Percentiles rank a stretch among this genome's conserved stretches.
Evolutionary conservation across 2,888 invertebrate genomes (phyloP).

Genomic region (Hirtodrosophila confusa): DNA sequence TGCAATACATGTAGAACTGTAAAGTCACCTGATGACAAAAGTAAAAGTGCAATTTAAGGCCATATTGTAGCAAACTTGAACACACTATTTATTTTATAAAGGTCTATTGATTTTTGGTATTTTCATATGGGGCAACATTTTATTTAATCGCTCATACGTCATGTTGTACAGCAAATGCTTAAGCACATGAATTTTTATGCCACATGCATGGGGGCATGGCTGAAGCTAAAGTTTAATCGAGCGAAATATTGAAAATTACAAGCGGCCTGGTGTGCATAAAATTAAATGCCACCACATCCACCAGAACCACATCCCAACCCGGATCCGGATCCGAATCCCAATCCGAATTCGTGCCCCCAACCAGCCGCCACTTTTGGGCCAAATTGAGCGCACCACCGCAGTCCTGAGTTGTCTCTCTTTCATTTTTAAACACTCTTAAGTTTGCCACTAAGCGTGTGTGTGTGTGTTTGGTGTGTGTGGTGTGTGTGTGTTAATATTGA

Average conservation of each 20-base stretch:
- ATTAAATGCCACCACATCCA: conserved; percentile 31
- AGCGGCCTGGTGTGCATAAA: conserved; percentile 53
- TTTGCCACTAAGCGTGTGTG: conserved; percentile 15
- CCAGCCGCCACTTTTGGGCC: conserved; percentile 33
- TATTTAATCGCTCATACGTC: conserved; percentile 28
- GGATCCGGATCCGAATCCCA: no score
- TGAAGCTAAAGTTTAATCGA: conserved; percentile 46
- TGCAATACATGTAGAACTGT: no score
- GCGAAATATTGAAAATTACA: conserved; percentile 63
- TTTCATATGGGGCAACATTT: neutral
- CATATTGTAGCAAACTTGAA: no score
- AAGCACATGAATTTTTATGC: conserved; percentile 37
- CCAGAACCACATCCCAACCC: no score
- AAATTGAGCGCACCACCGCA: conserved; percentile 56
- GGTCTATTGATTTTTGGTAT: no score
- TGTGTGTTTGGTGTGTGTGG: conserved; percentile 10
- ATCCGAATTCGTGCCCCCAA: no score
- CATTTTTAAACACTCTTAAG: conserved; percentile 48
- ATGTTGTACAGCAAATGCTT: conserved; percentile 3
- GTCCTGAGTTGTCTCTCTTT: conserved; percentile 36
- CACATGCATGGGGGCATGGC: neutral
- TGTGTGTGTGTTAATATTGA: conserved; percentile 57
- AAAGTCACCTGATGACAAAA: no score
- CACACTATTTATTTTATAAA: no score
- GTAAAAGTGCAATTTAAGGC: no score